Percentiles rank a stretch among this genome's conserved stretches.
phyloP scores from a whole-genome alignment of 1,140 invertebrate genomes.

The Matsumurasca onukii region DNA sequence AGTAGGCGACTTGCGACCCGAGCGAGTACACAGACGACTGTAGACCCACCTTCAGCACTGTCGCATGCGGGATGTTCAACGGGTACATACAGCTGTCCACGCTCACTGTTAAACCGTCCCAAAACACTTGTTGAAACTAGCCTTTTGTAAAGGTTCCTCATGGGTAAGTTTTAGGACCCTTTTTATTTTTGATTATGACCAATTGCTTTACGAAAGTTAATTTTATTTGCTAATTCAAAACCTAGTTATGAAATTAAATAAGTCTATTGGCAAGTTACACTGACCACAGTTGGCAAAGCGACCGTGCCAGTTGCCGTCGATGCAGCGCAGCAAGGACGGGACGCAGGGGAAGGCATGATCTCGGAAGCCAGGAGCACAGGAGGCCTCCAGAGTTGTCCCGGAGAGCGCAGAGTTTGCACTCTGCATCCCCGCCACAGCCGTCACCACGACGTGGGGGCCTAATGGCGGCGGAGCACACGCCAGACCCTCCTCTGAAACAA shows the following conservation, averaged over 20 bases:
- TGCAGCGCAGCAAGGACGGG: conserved; percentile 31
- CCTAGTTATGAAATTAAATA: not conserved
- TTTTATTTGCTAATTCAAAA: not conserved
- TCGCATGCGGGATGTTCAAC: conserved; percentile 38
- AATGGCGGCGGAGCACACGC: not conserved
- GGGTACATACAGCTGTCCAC: conserved; percentile 40
- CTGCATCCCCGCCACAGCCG: conserved; percentile 4
- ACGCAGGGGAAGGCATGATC: conserved; percentile 33
- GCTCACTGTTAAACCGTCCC: conserved; percentile 33
- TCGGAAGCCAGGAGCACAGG: conserved; percentile 33
- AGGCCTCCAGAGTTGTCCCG: conserved; percentile 34
- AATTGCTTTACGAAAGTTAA: not conserved
- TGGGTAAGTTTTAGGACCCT: no score
- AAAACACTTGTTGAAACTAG: not conserved
- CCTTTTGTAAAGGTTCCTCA: conserved; percentile 1
- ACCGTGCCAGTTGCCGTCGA: conserved; percentile 21
- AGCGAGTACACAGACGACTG: conserved; percentile 29
- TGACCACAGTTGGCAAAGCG: conserved; percentile 22
- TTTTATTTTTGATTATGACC: no score
- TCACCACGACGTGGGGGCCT: conserved; percentile 10
- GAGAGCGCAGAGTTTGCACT: conserved; percentile 26
- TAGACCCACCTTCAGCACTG: conserved; percentile 29
- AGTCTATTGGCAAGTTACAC: no score
- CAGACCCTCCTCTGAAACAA: conserved; percentile 2
- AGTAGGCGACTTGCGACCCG: conserved; percentile 49